These are phyloP conservation scores for Falco biarmicus DNA, from an alignment of 2,797 vertebrate species.

Conservation along the genomic window DNA sequence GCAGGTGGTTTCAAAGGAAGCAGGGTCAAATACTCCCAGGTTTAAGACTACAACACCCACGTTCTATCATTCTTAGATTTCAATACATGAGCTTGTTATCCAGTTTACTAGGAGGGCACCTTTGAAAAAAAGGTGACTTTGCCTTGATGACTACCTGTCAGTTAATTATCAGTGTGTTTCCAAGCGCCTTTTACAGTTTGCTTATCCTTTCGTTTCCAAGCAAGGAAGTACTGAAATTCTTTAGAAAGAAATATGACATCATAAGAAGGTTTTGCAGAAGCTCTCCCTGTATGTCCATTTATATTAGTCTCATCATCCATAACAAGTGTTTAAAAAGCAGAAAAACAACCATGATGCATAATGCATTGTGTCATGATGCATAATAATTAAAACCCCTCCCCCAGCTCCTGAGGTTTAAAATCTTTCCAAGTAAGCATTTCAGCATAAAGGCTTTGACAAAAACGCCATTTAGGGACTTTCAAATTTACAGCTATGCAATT, in stretches of 20 bases:
- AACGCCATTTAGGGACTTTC: constrained; percentile 80
- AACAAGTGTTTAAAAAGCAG: constrained; percentile 74
- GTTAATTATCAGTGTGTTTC: constrained; percentile 25
- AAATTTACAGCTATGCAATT: constrained; percentile 91
- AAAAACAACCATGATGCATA: constrained; percentile 72
- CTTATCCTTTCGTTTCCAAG: neutral
- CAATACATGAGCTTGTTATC: neutral
- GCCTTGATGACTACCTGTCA: constrained; percentile 25
- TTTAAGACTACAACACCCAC: neutral
- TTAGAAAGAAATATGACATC: constrained; percentile 64
- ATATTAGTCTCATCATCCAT: constrained; percentile 71
- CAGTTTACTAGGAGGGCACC: neutral
- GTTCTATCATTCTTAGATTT: neutral
- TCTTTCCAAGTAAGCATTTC: constrained; percentile 76
- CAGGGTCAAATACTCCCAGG: neutral
- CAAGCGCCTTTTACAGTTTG: constrained; percentile 3
- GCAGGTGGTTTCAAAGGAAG: neutral
- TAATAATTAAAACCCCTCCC: constrained; percentile 72
- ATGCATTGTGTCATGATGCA: constrained; percentile 74
- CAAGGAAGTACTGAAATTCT: neutral
- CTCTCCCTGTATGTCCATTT: constrained; percentile 53
- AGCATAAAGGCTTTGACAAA: constrained; percentile 77
- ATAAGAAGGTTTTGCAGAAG: constrained; percentile 33
- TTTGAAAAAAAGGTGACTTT: constrained; percentile 15
- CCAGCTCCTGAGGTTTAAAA: constrained; percentile 62